Conservation (phyloP, 2,797 vertebrate species). For the Limnodromus scolopaceus region DNA sequence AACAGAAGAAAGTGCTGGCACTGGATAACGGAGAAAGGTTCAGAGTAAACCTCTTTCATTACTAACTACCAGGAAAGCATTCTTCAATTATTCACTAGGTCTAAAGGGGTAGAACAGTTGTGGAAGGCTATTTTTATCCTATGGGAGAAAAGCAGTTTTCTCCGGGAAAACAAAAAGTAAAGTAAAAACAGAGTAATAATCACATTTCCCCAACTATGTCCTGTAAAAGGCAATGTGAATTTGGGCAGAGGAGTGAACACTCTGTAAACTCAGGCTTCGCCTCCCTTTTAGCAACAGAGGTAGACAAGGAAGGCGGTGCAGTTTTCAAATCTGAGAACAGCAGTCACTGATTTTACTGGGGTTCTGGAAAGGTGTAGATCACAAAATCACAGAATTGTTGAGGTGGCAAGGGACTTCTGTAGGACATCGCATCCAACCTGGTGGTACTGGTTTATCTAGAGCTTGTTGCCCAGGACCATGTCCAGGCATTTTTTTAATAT, state of each 20-base stretch:
- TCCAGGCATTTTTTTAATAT: neutral
- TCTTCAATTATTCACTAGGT: conserved; percentile 70
- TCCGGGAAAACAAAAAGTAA: conserved; percentile 10
- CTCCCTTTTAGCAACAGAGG: neutral
- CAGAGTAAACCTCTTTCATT: conserved; percentile 39
- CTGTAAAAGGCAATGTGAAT: conserved; percentile 2
- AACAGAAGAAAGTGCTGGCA: neutral
- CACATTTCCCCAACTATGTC: neutral
- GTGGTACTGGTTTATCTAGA: neutral
- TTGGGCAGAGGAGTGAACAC: neutral
- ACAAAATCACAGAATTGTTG: neutral
- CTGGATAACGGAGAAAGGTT: conserved; percentile 39
- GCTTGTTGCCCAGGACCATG: neutral
- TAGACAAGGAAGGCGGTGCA: neutral
- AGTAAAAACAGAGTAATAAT: neutral
- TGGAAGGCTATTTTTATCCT: conserved; percentile 55
- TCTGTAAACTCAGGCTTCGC: neutral
- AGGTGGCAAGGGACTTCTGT: neutral
- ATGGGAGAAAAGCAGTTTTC: conserved; percentile 16
- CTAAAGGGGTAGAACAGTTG: conserved; percentile 6
- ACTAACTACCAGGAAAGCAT: conserved; percentile 12
- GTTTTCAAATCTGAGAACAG: neutral
- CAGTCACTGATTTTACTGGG: neutral
- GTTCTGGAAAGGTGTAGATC: neutral
- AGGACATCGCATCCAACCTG: rapidly evolving